Percentiles rank a stretch among this genome's conserved stretches.
phyloP scores from a whole-genome alignment of 35 echinoderm and acorn worm genomes.

The Stichopus chloronotus region DNA sequence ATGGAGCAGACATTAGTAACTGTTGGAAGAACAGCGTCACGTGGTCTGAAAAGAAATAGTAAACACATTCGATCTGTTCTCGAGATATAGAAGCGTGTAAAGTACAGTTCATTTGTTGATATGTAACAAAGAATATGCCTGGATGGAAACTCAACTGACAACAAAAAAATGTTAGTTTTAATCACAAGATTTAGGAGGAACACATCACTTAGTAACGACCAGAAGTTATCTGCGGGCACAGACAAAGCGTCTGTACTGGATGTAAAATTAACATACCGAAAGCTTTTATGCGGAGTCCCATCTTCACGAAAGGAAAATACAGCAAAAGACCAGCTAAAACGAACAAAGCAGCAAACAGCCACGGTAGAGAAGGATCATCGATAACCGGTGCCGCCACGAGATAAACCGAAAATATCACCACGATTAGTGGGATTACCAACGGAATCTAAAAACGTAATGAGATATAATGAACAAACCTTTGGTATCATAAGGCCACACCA shows the following conservation, averaged over 20 bases:
- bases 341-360: slow-evolving; percentile 60
- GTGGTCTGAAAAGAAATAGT: slow-evolving; percentile 73
- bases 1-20: slow-evolving; percentile 79
- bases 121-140: no score
- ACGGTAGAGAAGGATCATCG: slow-evolving; percentile 73
- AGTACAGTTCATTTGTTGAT: no score
- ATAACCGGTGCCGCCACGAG: slow-evolving; percentile 71
- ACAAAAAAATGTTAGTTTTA: no score
- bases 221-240: no score
- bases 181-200: no score
- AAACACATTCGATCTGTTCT: background rate
- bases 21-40: slow-evolving; percentile 79
- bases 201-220: no score
- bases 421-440: slow-evolving; percentile 48
- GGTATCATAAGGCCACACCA: no score
- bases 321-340: slow-evolving; percentile 69
- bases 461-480: no score
- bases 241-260: no score
- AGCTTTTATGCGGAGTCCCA: slow-evolving; percentile 41
- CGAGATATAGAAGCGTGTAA: no score
- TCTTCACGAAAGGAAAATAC: slow-evolving; percentile 72
- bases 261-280: slow-evolving; percentile 62
- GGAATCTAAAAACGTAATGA: slow-evolving; percentile 48
- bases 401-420: slow-evolving; percentile 68
- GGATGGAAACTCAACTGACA: no score